phyloP scores from a whole-genome alignment of 2,797 vertebrate genomes.

The Furcifer pardalis region DNA sequence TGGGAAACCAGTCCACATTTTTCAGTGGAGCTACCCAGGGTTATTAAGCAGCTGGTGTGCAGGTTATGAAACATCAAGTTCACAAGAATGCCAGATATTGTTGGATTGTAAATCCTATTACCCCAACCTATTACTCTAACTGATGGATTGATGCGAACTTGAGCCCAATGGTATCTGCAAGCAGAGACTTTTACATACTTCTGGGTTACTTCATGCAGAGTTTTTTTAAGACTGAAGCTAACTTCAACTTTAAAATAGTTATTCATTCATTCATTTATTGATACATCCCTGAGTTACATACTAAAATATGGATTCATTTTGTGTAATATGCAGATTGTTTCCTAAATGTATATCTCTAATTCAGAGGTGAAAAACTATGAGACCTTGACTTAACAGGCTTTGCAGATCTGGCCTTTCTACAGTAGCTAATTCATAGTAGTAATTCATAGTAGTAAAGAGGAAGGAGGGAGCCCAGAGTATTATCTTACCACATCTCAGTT shows the following conservation, averaged over 20 bases:
- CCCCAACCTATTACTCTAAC: not conserved
- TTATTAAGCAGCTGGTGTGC: not conserved
- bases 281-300: not conserved
- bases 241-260: not conserved
- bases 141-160: not conserved
- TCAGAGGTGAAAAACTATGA: not conserved
- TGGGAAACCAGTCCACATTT: constrained; percentile 1
- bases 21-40: not conserved
- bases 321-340: not conserved
- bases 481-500: too few species aligned
- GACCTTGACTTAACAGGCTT: not conserved
- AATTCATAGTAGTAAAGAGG: too few species aligned
- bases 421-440: too few species aligned
- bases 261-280: not conserved
- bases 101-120: not conserved
- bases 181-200: not conserved
- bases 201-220: too few species aligned
- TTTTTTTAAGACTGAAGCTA: not conserved
- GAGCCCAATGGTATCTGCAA: not conserved
- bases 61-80: not conserved
- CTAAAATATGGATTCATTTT: not conserved
- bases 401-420: not conserved
- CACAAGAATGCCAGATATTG: not conserved
- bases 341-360: not conserved
- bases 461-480: too few species aligned